Evolutionary conservation across 2,888 invertebrate genomes (phyloP).

Genomic region (Pecten maximus): DNA sequence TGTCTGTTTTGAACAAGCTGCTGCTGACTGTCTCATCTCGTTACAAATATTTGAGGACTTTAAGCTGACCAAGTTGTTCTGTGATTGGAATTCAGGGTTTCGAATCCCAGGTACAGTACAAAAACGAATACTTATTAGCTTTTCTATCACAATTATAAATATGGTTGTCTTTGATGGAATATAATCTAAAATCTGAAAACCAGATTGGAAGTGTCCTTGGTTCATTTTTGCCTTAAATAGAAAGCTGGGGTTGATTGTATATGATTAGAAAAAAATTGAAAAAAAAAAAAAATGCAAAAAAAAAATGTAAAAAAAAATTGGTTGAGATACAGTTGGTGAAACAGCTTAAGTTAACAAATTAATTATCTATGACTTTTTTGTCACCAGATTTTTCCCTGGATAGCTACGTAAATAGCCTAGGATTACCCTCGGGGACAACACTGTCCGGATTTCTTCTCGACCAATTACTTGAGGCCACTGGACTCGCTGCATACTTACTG

Average conservation of each 20-base stretch:
- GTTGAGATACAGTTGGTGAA: too few relatives aligned
- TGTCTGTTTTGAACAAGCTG: slow-evolving; percentile 48
- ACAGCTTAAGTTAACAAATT: too few relatives aligned
- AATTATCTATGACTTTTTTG: not conserved
- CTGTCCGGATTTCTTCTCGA: slow-evolving; percentile 6
- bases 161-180: too few relatives aligned
- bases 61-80: slow-evolving; percentile 50
- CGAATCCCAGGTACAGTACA: slow-evolving; percentile 42
- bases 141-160: too few relatives aligned
- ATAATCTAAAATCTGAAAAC: too few relatives aligned
- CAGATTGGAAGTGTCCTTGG: too few relatives aligned
- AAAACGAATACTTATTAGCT: too few relatives aligned
- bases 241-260: too few relatives aligned
- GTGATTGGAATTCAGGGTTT: slow-evolving; percentile 43
- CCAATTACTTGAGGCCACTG: slow-evolving; percentile 39
- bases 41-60: slow-evolving; percentile 44
- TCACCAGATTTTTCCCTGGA: slow-evolving; percentile 16
- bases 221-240: too few relatives aligned
- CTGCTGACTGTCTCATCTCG: slow-evolving; percentile 42
- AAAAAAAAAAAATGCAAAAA: too few relatives aligned
- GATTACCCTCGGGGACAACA: not conserved
- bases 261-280: too few relatives aligned
- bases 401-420: not conserved
- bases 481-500: slow-evolving; percentile 36
- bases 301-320: too few relatives aligned